Conservation (phyloP, 35 echinoderm and acorn worm genomes). For the Apostichopus japonicus region DNA sequence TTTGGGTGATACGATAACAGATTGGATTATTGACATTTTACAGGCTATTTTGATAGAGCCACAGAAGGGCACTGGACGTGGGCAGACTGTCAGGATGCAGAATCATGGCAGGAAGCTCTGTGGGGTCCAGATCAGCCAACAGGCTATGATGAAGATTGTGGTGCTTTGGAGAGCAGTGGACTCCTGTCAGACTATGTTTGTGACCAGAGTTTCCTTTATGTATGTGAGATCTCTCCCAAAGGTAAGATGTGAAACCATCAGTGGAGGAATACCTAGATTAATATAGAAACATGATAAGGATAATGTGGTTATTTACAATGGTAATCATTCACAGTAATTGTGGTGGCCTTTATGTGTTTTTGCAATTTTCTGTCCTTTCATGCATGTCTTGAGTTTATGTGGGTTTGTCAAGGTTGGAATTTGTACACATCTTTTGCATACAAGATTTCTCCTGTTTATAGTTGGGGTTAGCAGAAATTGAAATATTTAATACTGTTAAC, state of each 20-base stretch:
- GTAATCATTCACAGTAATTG: too few species aligned
- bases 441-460: too few species aligned
- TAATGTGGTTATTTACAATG: too few species aligned
- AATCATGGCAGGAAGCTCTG: slow-evolving; percentile 42
- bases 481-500: too few species aligned
- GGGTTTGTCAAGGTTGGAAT: too few species aligned
- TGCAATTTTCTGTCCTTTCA: too few species aligned
- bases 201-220: slow-evolving; percentile 51
- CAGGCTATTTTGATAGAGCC: slow-evolving; percentile 47
- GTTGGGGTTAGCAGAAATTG: too few species aligned
- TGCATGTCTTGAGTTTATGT: too few species aligned
- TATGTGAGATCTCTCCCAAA: slow-evolving; percentile 81
- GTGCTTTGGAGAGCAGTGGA: slow-evolving; percentile 58
- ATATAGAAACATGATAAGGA: too few species aligned
- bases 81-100: slow-evolving; percentile 26
- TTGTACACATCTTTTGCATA: too few species aligned
- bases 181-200: slow-evolving; percentile 57
- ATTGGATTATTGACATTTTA: not conserved
- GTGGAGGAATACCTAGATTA: too few species aligned
- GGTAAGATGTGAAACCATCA: slow-evolving; percentile 34
- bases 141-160: slow-evolving; percentile 56
- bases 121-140: slow-evolving; percentile 81
- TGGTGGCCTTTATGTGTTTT: too few species aligned
- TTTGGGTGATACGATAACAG: not conserved
- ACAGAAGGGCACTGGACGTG: slow-evolving; percentile 40